Conservation (phyloP, 2,113 vertebrate species). For the Notarius quadriscutis region DNA sequence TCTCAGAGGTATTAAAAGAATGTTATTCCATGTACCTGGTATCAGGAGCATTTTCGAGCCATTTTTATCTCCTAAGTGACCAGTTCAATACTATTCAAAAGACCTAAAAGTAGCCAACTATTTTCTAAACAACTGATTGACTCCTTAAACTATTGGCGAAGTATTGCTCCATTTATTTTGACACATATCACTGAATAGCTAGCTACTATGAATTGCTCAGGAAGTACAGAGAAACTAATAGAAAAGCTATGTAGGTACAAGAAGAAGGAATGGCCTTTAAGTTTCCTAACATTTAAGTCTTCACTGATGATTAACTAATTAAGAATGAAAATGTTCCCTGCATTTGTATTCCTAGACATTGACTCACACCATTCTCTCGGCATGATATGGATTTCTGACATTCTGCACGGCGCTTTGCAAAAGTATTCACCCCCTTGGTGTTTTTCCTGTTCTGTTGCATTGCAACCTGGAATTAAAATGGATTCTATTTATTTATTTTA, state of each 20-base stretch:
- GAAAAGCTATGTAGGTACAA: not conserved
- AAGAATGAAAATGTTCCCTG: not conserved
- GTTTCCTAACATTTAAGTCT: not conserved
- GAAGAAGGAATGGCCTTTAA: not conserved
- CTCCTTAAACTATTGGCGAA: not conserved
- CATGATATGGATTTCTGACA: not conserved
- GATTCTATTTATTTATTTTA: too few relatives aligned
- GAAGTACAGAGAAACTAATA: not conserved
- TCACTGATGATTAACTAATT: not conserved
- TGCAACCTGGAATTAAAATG: too few relatives aligned
- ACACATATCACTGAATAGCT: not conserved
- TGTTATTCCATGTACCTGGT: conserved; percentile 8
- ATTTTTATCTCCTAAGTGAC: not conserved
- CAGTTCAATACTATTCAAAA: not conserved
- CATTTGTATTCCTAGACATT: not conserved
- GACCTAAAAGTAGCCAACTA: not conserved
- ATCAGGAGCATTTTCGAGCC: not conserved
- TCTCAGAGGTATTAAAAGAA: conserved; percentile 15
- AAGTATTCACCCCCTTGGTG: too few relatives aligned
- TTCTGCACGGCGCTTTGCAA: too few relatives aligned
- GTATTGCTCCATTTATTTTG: not conserved
- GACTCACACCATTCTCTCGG: not conserved
- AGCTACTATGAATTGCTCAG: not conserved
- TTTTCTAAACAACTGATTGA: not conserved
- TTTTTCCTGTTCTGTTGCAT: too few relatives aligned